Base-by-base conservation (phyloP, 2,888 invertebrate species). In the Apoda limacodes region DNA sequence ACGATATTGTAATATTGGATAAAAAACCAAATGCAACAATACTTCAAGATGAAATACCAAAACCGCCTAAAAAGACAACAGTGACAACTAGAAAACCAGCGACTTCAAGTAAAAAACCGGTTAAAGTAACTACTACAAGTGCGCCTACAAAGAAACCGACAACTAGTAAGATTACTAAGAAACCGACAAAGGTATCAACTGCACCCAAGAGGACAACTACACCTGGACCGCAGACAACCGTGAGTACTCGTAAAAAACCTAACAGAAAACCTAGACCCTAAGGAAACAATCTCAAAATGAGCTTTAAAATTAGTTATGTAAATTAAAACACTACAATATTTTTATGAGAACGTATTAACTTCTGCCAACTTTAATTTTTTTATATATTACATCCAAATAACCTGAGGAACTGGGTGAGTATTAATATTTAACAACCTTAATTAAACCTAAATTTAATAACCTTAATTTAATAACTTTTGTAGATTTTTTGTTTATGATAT, bases 1-100 rank as follows among this genome's bases (percentile, higher is more conserved):
- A 89, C 45, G 90, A 92, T 46, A 86, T 93, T 37, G 88, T 93
- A 0, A 80, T 82, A 15, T 47, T 81, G 22, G 80, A 80, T 37
- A 75, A 64, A 31, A 76, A 78, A 31, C 69, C 74, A 3, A 78
- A 76, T 30, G 45, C 55, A n/a, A 44, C 56, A n/a, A 75, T 74
- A 9, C 45, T 60, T 4, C 56, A 50, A 7, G 64, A 70, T 9
- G 83, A 70, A 21, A 82, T 83, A 1, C 53, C 59, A 0, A 69
- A 63, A 22, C 75, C 75, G 10, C 66, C 65, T n/a, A 71, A 60
- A 33, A 69, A 65, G 28, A 40, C 68, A 2, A 42, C 49, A 10
- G 53, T 64, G 10, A 72, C 75, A 2, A 80, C 80, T 0, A 69
- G 65, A 30, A 69, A 65, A 45, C 78, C 83, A 2, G 46, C 62